Base-by-base conservation (phyloP, 2,888 invertebrate genomes). In the Nezara viridula region DNA sequence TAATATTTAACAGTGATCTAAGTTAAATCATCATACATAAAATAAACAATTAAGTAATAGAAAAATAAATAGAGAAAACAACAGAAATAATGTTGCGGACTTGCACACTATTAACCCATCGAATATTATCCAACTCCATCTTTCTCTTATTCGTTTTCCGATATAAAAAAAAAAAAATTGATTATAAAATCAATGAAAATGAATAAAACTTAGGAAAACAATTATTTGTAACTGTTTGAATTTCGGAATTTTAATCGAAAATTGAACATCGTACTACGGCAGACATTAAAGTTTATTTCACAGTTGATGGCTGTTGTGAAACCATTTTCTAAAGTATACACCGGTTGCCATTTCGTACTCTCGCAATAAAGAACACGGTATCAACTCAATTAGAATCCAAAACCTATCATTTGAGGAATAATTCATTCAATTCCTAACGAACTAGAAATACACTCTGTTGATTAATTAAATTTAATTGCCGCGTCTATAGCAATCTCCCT, bases 391-490 rank as follows among this genome's bases (percentile, higher is more conserved):
- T 73, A 73, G 19, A 21, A 37, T 7, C 32, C 66, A 32, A 73
- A 32, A 37, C 66, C 66, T 37, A 73, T 73, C 66, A 73, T 73
- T 73, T 32, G 32, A 73, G 32, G 66, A 60, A 16, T 73, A 73
- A 73, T 73, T 37, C 66, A 73, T 73, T 73, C 66, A 73, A 73
- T 73, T 37, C 21, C 66, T 73, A 73, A 73, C 66, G 66, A 73
- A 73, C 66, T 73, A 73, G 66, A 73, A 73, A 73, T 73, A 73
- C 66, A 73, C 37, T 73, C 66, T 73, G 66, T 73, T 73, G 19
- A 73, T 73, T 73, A 73, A 73, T 73, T 73, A 73, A 73, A 73
- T 73, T 73, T 73, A 73, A 73, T 73, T 73, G 37, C 66, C 37
- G 14, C 16, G 66, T 9, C 19, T 24, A 32, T 16, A 32, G 66